Percentiles rank a stretch among this genome's conserved stretches.
Evolutionary conservation across 2,797 vertebrate species (phyloP).

Genomic region (Clarias laeviceps): DNA sequence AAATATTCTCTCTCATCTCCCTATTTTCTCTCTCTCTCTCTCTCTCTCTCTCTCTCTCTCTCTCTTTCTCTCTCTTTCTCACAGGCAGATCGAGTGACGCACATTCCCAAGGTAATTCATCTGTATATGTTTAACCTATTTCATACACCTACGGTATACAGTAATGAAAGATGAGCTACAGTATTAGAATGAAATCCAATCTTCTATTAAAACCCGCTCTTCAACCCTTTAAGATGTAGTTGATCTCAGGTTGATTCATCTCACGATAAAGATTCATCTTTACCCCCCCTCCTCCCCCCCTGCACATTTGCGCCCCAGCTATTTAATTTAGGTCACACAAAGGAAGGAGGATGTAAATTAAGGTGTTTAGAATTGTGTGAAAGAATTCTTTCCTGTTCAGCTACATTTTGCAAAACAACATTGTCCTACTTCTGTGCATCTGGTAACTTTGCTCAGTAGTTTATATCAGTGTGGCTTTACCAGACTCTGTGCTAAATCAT

Average conservation of each 20-base stretch:
- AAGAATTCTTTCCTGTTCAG: slow-evolving; percentile 59
- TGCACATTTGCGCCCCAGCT: slow-evolving; percentile 29
- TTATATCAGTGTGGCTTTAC: slow-evolving; percentile 14
- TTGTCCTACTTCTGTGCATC: slow-evolving; percentile 64
- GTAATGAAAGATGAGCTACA: slow-evolving; percentile 35
- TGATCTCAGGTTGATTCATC: slow-evolving; percentile 48
- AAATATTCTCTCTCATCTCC: neutral
- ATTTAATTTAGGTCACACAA: slow-evolving; percentile 56
- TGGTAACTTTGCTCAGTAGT: slow-evolving; percentile 21
- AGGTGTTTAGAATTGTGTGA: slow-evolving; percentile 46
- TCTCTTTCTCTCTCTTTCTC: slow-evolving; percentile 1
- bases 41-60: neutral
- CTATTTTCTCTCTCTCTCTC: neutral
- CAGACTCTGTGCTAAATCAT: neutral
- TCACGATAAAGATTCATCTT: slow-evolving; percentile 9
- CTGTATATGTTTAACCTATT: slow-evolving; percentile 37
- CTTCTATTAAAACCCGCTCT: slow-evolving; percentile 28
- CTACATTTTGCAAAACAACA: slow-evolving; percentile 61
- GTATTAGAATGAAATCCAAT: slow-evolving; percentile 24
- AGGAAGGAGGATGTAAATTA: slow-evolving; percentile 54
- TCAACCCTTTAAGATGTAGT: slow-evolving; percentile 47
- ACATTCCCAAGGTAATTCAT: slow-evolving; percentile 52
- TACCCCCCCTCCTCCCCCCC: slow-evolving; percentile 28
- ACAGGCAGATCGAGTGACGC: slow-evolving; percentile 42
- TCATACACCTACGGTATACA: slow-evolving; percentile 48